Conservation (phyloP, 2,113 vertebrate genomes). For the Sprattus sprattus region DNA sequence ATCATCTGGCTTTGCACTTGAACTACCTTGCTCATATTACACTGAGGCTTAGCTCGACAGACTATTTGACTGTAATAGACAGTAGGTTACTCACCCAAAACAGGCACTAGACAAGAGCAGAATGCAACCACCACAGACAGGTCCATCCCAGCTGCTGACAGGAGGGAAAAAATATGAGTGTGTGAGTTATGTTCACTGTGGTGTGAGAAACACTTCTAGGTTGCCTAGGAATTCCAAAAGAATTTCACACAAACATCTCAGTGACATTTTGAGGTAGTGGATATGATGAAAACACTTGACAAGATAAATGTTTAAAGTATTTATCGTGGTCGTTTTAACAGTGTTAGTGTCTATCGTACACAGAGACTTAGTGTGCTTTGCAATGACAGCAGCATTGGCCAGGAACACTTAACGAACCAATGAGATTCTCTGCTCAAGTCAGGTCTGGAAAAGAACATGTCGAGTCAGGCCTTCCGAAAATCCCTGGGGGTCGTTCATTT, state of each 20-base stretch:
- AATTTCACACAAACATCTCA: constrained; percentile 30
- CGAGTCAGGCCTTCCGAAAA: background rate
- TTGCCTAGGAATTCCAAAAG: constrained; percentile 31
- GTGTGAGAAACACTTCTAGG: constrained; percentile 9
- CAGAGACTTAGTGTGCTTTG: background rate
- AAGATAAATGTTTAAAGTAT: background rate
- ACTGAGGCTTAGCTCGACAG: background rate
- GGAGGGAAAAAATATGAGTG: background rate
- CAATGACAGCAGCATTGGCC: background rate
- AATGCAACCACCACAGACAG: constrained; percentile 59
- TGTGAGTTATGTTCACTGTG: constrained; percentile 1
- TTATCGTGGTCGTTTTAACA: background rate
- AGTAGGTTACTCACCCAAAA: constrained; percentile 63
- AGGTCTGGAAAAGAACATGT: background rate
- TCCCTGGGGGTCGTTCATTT: background rate
- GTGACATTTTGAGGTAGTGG: background rate
- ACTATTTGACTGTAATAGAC: no score
- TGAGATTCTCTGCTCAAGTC: background rate
- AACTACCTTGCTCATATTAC: background rate
- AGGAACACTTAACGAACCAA: background rate
- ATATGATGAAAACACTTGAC: background rate
- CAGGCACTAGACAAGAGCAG: constrained; percentile 62
- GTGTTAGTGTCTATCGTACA: background rate
- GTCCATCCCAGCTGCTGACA: constrained; percentile 66
- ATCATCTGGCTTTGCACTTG: background rate